Percentiles rank a stretch among this genome's conserved stretches.
These are phyloP conservation scores for Luffia ferchaultella DNA, from an alignment of 2,888 invertebrate species.

Conservation along the genomic window DNA sequence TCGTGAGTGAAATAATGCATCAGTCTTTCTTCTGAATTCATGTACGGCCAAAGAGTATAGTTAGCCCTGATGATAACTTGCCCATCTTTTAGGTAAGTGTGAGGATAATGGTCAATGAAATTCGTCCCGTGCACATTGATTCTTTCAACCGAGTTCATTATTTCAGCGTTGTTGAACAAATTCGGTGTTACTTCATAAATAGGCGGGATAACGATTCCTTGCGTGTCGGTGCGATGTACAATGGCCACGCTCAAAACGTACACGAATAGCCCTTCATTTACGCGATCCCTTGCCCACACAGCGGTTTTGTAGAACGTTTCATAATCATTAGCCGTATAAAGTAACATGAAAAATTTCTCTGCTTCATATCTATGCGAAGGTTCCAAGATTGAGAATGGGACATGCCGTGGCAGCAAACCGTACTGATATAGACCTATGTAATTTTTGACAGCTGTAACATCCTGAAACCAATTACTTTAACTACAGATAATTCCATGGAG, in stretches of 20 bases:
- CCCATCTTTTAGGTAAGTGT: slow-evolving; percentile 42
- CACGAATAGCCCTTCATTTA: slow-evolving; percentile 76
- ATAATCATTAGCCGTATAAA: slow-evolving; percentile 76
- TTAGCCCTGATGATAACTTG: slow-evolving; percentile 69
- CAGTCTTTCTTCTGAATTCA: slow-evolving; percentile 60
- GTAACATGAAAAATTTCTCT: slow-evolving; percentile 69
- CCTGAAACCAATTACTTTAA: slow-evolving; percentile 33
- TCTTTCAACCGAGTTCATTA: slow-evolving; percentile 72
- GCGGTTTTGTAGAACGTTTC: slow-evolving; percentile 75
- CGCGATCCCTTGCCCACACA: slow-evolving; percentile 70
- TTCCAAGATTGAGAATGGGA: slow-evolving; percentile 66
- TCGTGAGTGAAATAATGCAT: slow-evolving; percentile 79
- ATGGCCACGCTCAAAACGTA: slow-evolving; percentile 71
- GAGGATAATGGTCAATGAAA: slow-evolving; percentile 32
- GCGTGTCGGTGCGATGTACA: slow-evolving; percentile 69
- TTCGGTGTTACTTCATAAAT: slow-evolving; percentile 78
- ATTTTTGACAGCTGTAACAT: slow-evolving; percentile 59
- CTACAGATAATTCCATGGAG: neutral
- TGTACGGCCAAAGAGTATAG: slow-evolving; percentile 64
- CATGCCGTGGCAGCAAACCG: slow-evolving; percentile 62
- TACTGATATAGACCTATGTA: slow-evolving; percentile 60
- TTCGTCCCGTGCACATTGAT: slow-evolving; percentile 50
- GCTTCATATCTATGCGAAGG: slow-evolving; percentile 69
- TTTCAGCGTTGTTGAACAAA: slow-evolving; percentile 73
- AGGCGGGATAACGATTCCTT: slow-evolving; percentile 72